phyloP scores from a whole-genome alignment of 2,113 vertebrate species.

The Ctenomys sociabilis region DNA sequence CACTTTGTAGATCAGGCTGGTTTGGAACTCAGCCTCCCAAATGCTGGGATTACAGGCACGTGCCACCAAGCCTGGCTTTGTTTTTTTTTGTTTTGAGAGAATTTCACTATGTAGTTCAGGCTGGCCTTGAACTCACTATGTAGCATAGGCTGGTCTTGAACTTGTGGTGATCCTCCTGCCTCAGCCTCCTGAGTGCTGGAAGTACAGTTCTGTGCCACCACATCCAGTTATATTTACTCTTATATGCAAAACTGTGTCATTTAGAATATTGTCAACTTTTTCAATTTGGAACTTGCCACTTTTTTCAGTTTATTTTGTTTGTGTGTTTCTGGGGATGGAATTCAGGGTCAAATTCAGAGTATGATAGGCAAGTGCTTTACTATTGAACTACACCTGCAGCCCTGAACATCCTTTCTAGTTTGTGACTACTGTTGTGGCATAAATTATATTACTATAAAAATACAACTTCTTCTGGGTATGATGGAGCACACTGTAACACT shows the following conservation, averaged over 20 bases:
- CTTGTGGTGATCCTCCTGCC: not conserved
- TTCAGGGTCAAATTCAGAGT: not conserved
- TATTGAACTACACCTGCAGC: not conserved
- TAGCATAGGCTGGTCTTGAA: not conserved
- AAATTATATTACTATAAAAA: not conserved
- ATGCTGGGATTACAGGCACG: too few relatives aligned
- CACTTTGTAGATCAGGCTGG: not conserved
- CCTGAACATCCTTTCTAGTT: not conserved
- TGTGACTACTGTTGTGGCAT: not conserved
- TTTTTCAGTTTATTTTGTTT: not conserved
- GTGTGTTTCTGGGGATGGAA: not conserved
- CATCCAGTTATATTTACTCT: not conserved
- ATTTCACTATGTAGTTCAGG: not conserved
- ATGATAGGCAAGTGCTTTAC: not conserved
- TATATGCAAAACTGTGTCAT: not conserved
- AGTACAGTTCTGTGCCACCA: too few relatives aligned
- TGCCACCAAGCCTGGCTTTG: not conserved
- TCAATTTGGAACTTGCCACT: not conserved
- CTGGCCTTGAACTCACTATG: not conserved
- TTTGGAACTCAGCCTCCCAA: not conserved
- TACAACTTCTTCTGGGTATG: not conserved
- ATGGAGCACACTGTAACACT: not conserved
- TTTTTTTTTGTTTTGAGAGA: not conserved
- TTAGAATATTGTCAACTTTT: not conserved
- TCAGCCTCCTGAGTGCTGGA: not conserved